Conservation (phyloP, 1,140 invertebrate genomes). For the Bacillus rossius region DNA sequence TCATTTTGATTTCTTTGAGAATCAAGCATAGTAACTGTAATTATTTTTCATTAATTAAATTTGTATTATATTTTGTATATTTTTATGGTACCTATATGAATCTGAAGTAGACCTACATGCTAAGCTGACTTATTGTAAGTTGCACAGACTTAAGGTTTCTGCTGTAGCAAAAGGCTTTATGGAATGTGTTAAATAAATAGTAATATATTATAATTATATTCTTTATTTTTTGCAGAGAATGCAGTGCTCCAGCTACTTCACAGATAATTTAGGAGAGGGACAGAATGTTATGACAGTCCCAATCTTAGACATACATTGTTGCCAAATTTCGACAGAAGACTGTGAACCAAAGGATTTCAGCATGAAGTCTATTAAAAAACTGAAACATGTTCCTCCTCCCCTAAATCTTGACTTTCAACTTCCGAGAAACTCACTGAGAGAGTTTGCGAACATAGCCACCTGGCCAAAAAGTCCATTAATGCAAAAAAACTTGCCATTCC, state of each 20-base stretch:
- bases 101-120: too few species aligned
- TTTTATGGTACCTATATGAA: too few species aligned
- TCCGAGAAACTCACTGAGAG: conserved; percentile 21
- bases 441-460: conserved; percentile 43
- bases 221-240: background rate
- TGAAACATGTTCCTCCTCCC: conserved; percentile 31
- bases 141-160: too few species aligned
- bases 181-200: too few species aligned
- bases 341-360: conserved; percentile 25
- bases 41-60: too few species aligned
- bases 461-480: conserved; percentile 42
- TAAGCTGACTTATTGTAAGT: too few species aligned
- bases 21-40: too few species aligned
- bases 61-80: too few species aligned
- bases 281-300: background rate
- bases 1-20: too few species aligned
- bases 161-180: too few species aligned
- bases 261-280: background rate
- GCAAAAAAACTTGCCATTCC: conserved; percentile 31
- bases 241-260: background rate
- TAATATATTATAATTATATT: background rate
- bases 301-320: background rate
- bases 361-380: conserved; percentile 22
- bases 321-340: background rate
- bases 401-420: conserved; percentile 28